These are phyloP conservation scores for Glaucidium brasilianum DNA, from an alignment of 2,113 vertebrate species.

Conservation along the genomic window DNA sequence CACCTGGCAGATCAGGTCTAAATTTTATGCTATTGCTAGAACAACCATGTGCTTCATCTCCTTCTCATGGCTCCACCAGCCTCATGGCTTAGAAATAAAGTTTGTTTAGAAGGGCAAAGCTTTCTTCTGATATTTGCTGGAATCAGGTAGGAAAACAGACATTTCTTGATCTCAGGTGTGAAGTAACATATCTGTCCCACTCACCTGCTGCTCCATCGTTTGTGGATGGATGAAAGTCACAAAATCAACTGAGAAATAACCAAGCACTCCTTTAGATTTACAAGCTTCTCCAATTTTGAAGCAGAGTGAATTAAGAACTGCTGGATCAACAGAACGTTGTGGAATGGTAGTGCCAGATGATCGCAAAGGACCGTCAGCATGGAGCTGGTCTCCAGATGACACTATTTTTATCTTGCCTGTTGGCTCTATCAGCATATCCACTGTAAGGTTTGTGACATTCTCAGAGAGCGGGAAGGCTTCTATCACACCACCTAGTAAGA, in stretches of 20 bases:
- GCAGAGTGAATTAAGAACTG: slow-evolving; percentile 76
- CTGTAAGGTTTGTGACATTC: slow-evolving; percentile 80
- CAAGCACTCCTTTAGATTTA: slow-evolving; percentile 73
- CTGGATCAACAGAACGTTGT: slow-evolving; percentile 80
- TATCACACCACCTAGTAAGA: slow-evolving; percentile 81
- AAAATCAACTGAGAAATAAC: slow-evolving; percentile 85
- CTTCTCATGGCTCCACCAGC: background rate
- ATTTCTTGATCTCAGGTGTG: background rate
- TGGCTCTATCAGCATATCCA: slow-evolving; percentile 89
- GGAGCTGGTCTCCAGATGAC: slow-evolving; percentile 86
- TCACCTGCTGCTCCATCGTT: slow-evolving; percentile 85
- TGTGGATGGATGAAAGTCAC: slow-evolving; percentile 79
- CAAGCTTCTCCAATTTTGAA: slow-evolving; percentile 78
- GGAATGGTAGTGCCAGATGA: slow-evolving; percentile 79
- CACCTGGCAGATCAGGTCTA: background rate
- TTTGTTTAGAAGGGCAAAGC: background rate
- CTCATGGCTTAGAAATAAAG: background rate
- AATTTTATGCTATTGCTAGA: background rate
- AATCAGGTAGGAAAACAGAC: background rate
- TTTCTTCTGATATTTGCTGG: background rate
- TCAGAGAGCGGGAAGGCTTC: slow-evolving; percentile 83
- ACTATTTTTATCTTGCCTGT: slow-evolving; percentile 76
- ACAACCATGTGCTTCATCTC: background rate
- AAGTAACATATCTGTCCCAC: background rate
- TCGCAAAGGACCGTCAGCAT: slow-evolving; percentile 72